Percentiles rank a stretch among this genome's conserved stretches.
These are phyloP conservation scores for Trichogramma pretiosum DNA, from an alignment of 1,140 invertebrate genomes.

Conservation along the genomic window DNA sequence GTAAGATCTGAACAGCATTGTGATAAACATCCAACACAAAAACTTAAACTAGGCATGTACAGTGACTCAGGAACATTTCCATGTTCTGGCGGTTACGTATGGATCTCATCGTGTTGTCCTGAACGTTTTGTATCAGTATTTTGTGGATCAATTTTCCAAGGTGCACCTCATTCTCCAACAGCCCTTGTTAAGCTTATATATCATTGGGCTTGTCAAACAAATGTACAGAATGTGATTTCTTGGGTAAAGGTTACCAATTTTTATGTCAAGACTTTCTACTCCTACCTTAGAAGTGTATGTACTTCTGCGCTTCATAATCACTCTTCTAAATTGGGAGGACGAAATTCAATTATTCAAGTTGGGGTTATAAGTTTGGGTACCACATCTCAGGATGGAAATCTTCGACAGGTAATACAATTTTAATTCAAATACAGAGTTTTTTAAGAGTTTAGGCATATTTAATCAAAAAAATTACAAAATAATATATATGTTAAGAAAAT, in stretches of 20 bases:
- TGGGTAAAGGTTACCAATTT: slow-evolving; percentile 78
- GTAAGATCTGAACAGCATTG: slow-evolving; percentile 71
- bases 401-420: slow-evolving; percentile 50
- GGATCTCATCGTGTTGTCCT: slow-evolving; percentile 78
- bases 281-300: slow-evolving; percentile 67
- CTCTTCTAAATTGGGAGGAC: slow-evolving; percentile 60
- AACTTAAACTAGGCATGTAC: slow-evolving; percentile 72
- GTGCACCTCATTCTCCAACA: slow-evolving; percentile 68
- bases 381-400: slow-evolving; percentile 71
- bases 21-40: slow-evolving; percentile 49
- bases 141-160: slow-evolving; percentile 76
- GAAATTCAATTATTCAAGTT: slow-evolving; percentile 49
- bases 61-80: slow-evolving; percentile 75
- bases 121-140: slow-evolving; percentile 77
- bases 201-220: slow-evolving; percentile 84
- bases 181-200: slow-evolving; percentile 76
- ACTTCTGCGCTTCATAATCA: slow-evolving; percentile 70
- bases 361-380: slow-evolving; percentile 84
- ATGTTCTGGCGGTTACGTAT: slow-evolving; percentile 79
- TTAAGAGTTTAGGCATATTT: not conserved
- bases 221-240: slow-evolving; percentile 74
- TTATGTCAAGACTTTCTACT: slow-evolving; percentile 69
- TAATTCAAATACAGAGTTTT: not conserved
- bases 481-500: too few relatives aligned
- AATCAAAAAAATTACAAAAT: too few relatives aligned